Base-by-base conservation (phyloP, 1,140 invertebrate species). In the Polyergus mexicanus region DNA sequence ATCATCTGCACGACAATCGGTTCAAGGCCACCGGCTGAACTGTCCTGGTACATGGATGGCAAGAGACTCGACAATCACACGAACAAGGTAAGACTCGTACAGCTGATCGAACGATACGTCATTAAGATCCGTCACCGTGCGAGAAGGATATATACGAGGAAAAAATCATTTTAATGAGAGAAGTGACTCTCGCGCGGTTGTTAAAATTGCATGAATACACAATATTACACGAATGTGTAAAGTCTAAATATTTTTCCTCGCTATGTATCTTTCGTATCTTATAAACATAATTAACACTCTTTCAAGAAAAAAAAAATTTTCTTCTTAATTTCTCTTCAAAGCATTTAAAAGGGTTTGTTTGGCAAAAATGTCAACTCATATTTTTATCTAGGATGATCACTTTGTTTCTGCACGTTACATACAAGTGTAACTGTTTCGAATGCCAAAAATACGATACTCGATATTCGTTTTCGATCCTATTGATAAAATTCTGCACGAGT, bases 31-130 rank as follows among this genome's bases (percentile, higher is more conserved):
- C 96, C 97, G 0, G 97, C 98, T 0, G 96, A 96, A 68, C 96
- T 98, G 72, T 96, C 97, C 0, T 98, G 98, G 98, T 98, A 97
- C 96, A 96, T 98, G 92, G 97, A 97, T 32, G 97, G 96, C 10
- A 96, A 96, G 78, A 96, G 96, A 88, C 92, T 98, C 8, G 94
- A 95, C 88, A 96, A 96, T 89, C 93, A 92, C 63, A 95, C 95
- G 0, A 95, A 96, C 92, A 95, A 94, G 95, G 96, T 97, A 92
- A 94, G 92, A 5, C 7, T 11, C 22, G 16, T n/a, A 71, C 5
- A 16, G n/a, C 13, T 78, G 44, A 54, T 68, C 25, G 10, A 65
- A 28, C 22, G 71, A 25, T 56, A 75, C 19, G 10, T 22, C 25
- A n/a, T 62, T 60, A 22, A 19, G 22, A 22, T n/a, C 4, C 2